Evolutionary conservation across 1,140 invertebrate genomes (phyloP).

Genomic region (Drosophila guanche): DNA sequence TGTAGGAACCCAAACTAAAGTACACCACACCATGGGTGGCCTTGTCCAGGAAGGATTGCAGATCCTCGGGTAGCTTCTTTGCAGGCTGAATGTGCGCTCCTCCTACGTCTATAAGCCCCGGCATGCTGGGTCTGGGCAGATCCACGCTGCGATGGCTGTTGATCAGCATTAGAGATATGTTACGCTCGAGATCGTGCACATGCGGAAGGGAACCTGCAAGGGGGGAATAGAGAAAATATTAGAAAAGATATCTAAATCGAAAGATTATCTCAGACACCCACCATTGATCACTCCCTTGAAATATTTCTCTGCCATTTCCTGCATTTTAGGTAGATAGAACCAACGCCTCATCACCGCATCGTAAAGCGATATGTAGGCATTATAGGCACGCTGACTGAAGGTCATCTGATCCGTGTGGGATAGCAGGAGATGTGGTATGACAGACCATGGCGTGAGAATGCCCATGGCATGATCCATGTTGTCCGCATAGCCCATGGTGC

Average conservation of each 20-base stretch:
- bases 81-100: conserved; percentile 84
- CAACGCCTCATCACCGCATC: conserved; percentile 71
- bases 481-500: conserved; percentile 85
- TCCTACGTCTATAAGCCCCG: conserved; percentile 84
- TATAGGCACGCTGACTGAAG: conserved; percentile 70
- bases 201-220: conserved; percentile 68
- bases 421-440: conserved; percentile 84
- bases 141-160: conserved; percentile 85
- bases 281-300: conserved; percentile 62
- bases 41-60: conserved; percentile 84
- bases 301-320: conserved; percentile 76
- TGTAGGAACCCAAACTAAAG: conserved; percentile 86
- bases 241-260: neutral
- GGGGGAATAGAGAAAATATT: too few relatives aligned
- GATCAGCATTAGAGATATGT: conserved; percentile 85
- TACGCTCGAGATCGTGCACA: conserved; percentile 84
- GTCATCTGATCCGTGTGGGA: conserved; percentile 82
- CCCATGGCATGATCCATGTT: conserved; percentile 85
- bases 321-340: conserved; percentile 78
- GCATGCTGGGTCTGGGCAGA: conserved; percentile 84
- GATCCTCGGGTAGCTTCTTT: conserved; percentile 81
- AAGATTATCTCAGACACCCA: neutral
- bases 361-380: conserved; percentile 72
- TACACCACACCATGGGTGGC: conserved; percentile 86
- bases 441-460: conserved; percentile 84